phyloP scores from a whole-genome alignment of 2,113 vertebrate genomes.

The Brachyhypopomus gauderio region DNA sequence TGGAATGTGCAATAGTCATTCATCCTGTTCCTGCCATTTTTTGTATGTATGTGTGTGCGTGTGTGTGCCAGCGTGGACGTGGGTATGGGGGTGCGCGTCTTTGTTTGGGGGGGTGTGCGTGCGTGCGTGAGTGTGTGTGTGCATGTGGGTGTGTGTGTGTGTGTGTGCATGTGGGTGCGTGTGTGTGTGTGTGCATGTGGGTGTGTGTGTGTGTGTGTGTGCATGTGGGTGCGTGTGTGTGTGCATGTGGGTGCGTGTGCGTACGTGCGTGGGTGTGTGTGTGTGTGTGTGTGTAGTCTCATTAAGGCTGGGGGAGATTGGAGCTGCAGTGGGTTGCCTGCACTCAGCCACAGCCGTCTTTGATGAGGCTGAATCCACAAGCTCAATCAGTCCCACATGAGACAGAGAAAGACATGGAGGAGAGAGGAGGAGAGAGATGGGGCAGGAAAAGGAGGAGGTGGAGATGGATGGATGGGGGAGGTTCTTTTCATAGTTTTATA shows the following conservation, averaged over 20 bases:
- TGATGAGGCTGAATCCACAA: conserved; percentile 79
- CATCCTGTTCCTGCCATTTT: conserved; percentile 5
- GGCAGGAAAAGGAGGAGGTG: conserved; percentile 36
- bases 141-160: no score
- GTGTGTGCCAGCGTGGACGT: no score
- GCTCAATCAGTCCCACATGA: conserved; percentile 84
- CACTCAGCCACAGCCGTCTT: conserved; percentile 78
- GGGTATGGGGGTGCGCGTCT: no score
- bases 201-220: no score
- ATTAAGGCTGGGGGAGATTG: conserved; percentile 78
- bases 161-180: no score
- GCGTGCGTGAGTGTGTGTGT: no score
- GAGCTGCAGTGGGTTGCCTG: conserved; percentile 76
- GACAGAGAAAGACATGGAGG: conserved; percentile 57
- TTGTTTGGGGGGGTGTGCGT: no score
- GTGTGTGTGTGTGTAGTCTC: conserved; percentile 60
- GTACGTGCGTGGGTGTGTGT: conserved; percentile 41
- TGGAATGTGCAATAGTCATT: not conserved
- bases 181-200: no score
- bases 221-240: no score
- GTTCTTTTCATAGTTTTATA: conserved; percentile 10
- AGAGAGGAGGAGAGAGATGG: conserved; percentile 49
- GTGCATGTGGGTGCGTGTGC: not conserved
- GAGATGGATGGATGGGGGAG: not conserved
- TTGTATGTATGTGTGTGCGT: no score